A percentile compares a stretch with the other conserved stretches of the same genome.
phyloP scores from a whole-genome alignment of 2,113 vertebrate genomes.

The Tylochromis polylepis region DNA sequence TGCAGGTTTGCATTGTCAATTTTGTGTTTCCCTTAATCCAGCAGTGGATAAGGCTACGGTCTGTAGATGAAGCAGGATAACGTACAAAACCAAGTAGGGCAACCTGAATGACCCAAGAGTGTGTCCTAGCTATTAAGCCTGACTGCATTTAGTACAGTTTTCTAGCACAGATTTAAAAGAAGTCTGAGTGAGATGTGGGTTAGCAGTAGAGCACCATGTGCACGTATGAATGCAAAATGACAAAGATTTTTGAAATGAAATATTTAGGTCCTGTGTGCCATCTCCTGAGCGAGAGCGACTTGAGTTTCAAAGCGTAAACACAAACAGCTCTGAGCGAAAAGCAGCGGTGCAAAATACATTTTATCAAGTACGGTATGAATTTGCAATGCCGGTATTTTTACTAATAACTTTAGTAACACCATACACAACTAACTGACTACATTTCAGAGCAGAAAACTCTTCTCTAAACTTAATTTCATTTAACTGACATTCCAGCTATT shows the following conservation, averaged over 20 bases:
- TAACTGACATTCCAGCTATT: neutral
- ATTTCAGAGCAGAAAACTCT: neutral
- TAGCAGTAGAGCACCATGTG: constrained; percentile 39
- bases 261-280: constrained; percentile 51
- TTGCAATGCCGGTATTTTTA: neutral
- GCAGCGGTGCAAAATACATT: neutral
- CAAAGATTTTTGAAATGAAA: constrained; percentile 54
- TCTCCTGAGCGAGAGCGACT: constrained; percentile 22
- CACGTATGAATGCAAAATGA: constrained; percentile 42
- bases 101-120: constrained; percentile 5
- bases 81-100: constrained; percentile 38
- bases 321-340: neutral
- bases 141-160: neutral
- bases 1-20: neutral
- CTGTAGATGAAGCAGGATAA: neutral
- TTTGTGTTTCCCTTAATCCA: neutral
- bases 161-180: constrained; percentile 2
- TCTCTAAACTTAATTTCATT: neutral
- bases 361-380: neutral
- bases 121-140: neutral
- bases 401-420: neutral
- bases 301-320: constrained; percentile 15
- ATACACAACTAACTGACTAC: neutral
- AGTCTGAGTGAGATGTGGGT: constrained; percentile 37
- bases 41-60: neutral